phyloP scores from a whole-genome alignment of 1,140 invertebrate genomes.

The Phthorimaea operculella region DNA sequence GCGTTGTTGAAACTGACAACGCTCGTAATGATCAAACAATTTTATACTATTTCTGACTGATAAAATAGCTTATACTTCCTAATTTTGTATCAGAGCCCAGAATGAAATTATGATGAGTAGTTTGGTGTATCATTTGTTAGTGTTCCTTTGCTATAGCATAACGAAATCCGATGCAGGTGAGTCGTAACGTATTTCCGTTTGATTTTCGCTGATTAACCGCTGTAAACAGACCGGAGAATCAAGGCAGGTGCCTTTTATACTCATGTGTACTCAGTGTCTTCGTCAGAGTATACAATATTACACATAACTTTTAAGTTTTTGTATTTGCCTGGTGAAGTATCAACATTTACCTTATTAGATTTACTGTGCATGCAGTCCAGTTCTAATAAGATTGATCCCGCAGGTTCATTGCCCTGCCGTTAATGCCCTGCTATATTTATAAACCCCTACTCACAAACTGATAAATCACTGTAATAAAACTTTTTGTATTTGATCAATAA shows the following conservation, averaged over 20 bases:
- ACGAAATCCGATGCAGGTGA: constrained; percentile 49
- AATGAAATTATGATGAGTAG: constrained; percentile 63
- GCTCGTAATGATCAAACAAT: constrained; percentile 60
- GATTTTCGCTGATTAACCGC: neutral
- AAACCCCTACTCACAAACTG: too few relatives aligned
- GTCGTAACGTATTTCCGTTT: constrained; percentile 13
- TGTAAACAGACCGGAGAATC: neutral
- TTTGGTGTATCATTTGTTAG: constrained; percentile 48
- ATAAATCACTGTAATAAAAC: too few relatives aligned
- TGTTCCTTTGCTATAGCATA: constrained; percentile 48
- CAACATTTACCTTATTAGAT: too few relatives aligned
- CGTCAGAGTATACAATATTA: too few relatives aligned
- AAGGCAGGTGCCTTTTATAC: too few relatives aligned
- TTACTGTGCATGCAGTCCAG: too few relatives aligned
- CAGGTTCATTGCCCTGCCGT: too few relatives aligned
- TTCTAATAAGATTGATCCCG: too few relatives aligned
- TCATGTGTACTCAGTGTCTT: too few relatives aligned
- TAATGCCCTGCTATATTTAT: too few relatives aligned
- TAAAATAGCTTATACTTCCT: constrained; percentile 19
- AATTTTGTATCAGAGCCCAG: constrained; percentile 25
- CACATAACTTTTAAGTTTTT: too few relatives aligned
- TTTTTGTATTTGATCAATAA: neutral
- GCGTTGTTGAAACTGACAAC: constrained; percentile 37
- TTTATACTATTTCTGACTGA: constrained; percentile 38
- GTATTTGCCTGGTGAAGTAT: too few relatives aligned